Conservation (phyloP, 2,888 invertebrate species). For the Drosophila siamana region DNA sequence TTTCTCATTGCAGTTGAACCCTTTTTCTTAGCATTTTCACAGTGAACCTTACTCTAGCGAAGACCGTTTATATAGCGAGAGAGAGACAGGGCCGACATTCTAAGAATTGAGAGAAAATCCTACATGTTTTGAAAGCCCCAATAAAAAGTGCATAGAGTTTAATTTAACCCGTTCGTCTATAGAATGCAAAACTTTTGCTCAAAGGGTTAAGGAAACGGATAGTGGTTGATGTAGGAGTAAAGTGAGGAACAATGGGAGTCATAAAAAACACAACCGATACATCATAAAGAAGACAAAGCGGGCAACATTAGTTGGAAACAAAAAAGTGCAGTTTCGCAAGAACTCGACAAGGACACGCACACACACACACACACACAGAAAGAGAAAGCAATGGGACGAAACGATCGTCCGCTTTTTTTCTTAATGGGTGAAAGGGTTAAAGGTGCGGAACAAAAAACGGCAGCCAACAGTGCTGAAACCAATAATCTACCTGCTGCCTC, state of each 20-base stretch:
- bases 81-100: conserved; percentile 35
- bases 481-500: conserved; percentile 35
- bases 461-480: conserved; percentile 18
- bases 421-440: conserved; percentile 78
- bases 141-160: conserved; percentile 62
- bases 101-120: conserved; percentile 39
- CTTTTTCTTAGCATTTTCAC: conserved; percentile 26
- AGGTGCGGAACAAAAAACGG: conserved; percentile 57
- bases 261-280: conserved; percentile 74
- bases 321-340: conserved; percentile 48
- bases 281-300: conserved; percentile 71
- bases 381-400: neutral
- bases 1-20: conserved; percentile 12
- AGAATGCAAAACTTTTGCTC: conserved; percentile 30
- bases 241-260: conserved; percentile 55
- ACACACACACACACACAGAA: conserved; percentile 22
- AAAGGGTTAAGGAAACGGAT: conserved; percentile 73
- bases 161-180: conserved; percentile 66
- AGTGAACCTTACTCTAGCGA: conserved; percentile 30
- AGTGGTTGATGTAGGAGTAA: conserved; percentile 27
- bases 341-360: conserved; percentile 61
- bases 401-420: conserved; percentile 41
- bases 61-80: neutral
- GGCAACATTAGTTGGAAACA: conserved; percentile 71
- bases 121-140: conserved; percentile 12